Percentiles rank a stretch among this genome's conserved stretches.
Conservation (phyloP, 2,888 invertebrate genomes). For the Unio delphinus region DNA sequence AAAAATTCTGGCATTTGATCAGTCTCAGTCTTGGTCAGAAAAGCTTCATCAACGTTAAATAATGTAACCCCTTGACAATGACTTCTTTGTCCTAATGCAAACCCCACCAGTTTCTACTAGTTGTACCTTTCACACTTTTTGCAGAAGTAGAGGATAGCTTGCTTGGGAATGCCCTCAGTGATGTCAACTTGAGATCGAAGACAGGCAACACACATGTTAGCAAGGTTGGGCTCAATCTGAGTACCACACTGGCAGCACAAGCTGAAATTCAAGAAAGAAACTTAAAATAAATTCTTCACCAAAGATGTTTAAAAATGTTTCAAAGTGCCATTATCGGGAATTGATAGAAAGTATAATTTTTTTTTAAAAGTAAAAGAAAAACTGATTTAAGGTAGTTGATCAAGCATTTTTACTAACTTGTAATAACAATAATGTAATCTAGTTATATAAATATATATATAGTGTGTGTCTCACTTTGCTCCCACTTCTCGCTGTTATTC, state of each 20-base stretch:
- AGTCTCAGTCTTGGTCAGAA: neutral
- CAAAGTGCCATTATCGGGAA: too few relatives aligned
- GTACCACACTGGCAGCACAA: slow-evolving; percentile 94
- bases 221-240: slow-evolving; percentile 92
- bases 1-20: too few relatives aligned
- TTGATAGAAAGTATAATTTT: too few relatives aligned
- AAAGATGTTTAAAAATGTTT: neutral
- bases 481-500: too few relatives aligned
- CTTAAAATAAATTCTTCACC: slow-evolving; percentile 1
- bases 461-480: too few relatives aligned
- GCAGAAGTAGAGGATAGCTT: slow-evolving; percentile 87
- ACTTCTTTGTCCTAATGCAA: neutral
- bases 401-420: too few relatives aligned
- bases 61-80: neutral
- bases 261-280: slow-evolving; percentile 44
- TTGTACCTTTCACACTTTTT: slow-evolving; percentile 89
- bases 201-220: slow-evolving; percentile 98
- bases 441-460: too few relatives aligned
- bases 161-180: slow-evolving; percentile 95
- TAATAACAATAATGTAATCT: too few relatives aligned
- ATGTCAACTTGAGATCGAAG: slow-evolving; percentile 93
- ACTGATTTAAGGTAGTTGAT: too few relatives aligned
- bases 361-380: too few relatives aligned
- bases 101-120: neutral
- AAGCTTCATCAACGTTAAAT: neutral